Evolutionary conservation across 2,797 vertebrate genomes (phyloP), one percentile per base, ranked within the genome.

Genomic region (Xyrichtys novacula): DNA sequence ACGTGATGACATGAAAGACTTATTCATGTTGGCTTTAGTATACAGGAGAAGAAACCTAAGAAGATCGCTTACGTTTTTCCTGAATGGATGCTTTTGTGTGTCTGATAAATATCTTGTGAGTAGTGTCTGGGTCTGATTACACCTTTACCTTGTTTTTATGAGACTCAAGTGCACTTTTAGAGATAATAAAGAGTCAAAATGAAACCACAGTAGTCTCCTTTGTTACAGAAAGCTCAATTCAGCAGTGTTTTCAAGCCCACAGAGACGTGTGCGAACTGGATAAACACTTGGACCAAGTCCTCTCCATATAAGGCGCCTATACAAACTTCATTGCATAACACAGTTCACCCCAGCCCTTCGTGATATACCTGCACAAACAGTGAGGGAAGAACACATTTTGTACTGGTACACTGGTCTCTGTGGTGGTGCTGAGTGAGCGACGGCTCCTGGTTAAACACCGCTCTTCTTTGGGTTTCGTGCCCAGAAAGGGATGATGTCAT

Each of bases 401-500:
- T 31, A 3, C 50, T 57, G 5, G 26, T 40, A 7, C 46, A 15
- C 48, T 59, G 36, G 46, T 59, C 26, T 59, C 43, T 71, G 64
- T 36, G 59, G 64, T 36, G 59, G 8, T 38, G 49, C 40, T 38
- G 29, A 72, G 46, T 53, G 74, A 75, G 32, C 8, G 26, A 57
- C 6, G 29, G 64, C 38, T 43, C 14, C 44, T 11, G 43, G 40
- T 74, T 70, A 69, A 64, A 77, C 54, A 63, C 26, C 6, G 43
- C 31, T 62, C 57, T 32, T 63, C 65, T 65, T 32, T 15, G 43
- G 53, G 20, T 52, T 72, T 71, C 20, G 39, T 63, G 54, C 63
- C 46, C 54, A 43, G 65, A 28, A 12, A 34, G 25, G 58, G 63
- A 54, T 86, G 80, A 86, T 65, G 75, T 87, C 80, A 87, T 5